Base-by-base conservation (phyloP, 1,140 invertebrate species). In the Oryctes rhinoceros region DNA sequence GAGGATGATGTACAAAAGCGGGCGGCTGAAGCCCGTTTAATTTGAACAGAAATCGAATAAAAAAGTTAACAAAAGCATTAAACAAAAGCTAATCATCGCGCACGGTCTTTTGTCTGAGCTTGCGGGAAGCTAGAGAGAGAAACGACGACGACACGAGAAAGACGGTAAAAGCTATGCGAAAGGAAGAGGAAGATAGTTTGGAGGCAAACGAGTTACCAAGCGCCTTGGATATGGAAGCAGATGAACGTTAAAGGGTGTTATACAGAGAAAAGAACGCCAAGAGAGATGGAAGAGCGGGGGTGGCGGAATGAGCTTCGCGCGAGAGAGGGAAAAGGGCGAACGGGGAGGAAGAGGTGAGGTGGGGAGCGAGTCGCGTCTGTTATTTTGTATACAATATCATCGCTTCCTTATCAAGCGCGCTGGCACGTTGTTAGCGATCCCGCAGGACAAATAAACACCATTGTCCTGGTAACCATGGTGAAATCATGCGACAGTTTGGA, bases 401-500 rank as follows among this genome's bases (percentile, higher is more conserved):
- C 84, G 84, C 84, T 85, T 85, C 86, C 85, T 87, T 87, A 87
- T 87, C 87, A 82, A 83, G 79, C 82, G 80, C 83, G 85, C 83
- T 84, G 85, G 82, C 86, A 87, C 87, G 87, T 87, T 87, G 87
- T 87, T 87, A 87, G 86, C 84, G 86, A 85, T 87, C 87, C 86
- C 87, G 80, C 85, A 86, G 87, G 87, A 87, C 86, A 87, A 87
- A 87, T 87, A 87, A 87, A 87, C 87, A 87, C 86, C 86, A 87
- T 87, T 87, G 87, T 87, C 84, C 85, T 82, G 83, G 87, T 87
- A 87, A 87, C 87, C 87, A 87, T 87, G 87, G 87, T 85, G 87
- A 87, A 87, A 87, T 86, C 86, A 84, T 85, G 85, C 85, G 86
- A 85, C 85, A 85, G 84, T 85, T 85, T 83, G 82, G 82, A 85